These are phyloP conservation scores for Drosophila setosimentum DNA, from an alignment of 2,888 invertebrate genomes.

Conservation along the genomic window DNA sequence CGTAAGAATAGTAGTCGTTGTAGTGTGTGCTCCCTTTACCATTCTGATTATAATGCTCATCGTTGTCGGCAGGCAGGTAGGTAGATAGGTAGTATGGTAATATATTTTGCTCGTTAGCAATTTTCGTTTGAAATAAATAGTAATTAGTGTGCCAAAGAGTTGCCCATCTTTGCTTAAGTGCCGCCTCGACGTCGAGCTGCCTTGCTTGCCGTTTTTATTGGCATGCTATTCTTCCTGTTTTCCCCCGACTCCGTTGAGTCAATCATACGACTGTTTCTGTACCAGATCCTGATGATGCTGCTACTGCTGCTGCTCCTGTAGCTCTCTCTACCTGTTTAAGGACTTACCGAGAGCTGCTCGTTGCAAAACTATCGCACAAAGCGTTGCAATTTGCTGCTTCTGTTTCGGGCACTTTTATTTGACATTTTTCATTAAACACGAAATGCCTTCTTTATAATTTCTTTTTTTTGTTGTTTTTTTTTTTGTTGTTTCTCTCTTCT, in stretches of 20 bases:
- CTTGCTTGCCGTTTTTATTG: conserved; percentile 66
- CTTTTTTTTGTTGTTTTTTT: conserved; percentile 14
- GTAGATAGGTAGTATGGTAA: conserved; percentile 55
- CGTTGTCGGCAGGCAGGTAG: conserved; percentile 20
- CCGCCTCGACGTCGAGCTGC: conserved; percentile 30
- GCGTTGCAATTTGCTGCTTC: conserved; percentile 72
- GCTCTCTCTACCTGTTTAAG: conserved; percentile 46
- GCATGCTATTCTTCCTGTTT: conserved; percentile 15
- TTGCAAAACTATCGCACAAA: conserved; percentile 75
- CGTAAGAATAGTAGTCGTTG: conserved; percentile 2
- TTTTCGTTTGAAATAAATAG: conserved; percentile 81
- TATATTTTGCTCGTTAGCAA: conserved; percentile 80
- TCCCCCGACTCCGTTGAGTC: neutral
- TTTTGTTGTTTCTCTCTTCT: conserved; percentile 4
- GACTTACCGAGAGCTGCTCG: conserved; percentile 42
- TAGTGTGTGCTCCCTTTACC: conserved; percentile 24
- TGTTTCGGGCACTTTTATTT: conserved; percentile 78
- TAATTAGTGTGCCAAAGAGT: conserved; percentile 76
- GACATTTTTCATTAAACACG: conserved; percentile 80
- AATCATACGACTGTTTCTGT: conserved; percentile 6
- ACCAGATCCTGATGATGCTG: conserved; percentile 1
- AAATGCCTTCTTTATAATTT: conserved; percentile 65
- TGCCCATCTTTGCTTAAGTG: conserved; percentile 58
- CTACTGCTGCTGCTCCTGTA: neutral
- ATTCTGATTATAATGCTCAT: conserved; percentile 63